Evolutionary conservation across 2,797 vertebrate species (phyloP), one percentile per base, ranked within the genome.

Genomic region (Acanthiza pusilla): DNA sequence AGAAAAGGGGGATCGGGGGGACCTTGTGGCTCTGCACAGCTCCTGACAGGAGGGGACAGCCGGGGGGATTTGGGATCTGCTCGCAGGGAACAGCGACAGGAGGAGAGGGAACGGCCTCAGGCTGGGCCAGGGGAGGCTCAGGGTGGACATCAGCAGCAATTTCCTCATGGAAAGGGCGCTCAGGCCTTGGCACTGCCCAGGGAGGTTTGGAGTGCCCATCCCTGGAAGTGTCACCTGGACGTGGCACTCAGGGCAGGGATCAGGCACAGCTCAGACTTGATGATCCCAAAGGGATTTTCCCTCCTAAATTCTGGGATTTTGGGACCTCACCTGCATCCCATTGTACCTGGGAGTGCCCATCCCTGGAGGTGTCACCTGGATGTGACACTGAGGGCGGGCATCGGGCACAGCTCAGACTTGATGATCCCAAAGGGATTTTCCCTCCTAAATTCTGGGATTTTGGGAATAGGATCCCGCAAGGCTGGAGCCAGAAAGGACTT

Each of bases 191-290:
- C 0, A 50, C 25, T 78, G 63, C 36, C 58, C 66, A 50, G 75
- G 38, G 75, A 63, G 36, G 16, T 29, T 36, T 71, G 75, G 58
- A 51, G 66, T 9, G 4, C 26, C 50, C 84, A 20, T 0, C 18
- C 58, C 66, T 87, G 84, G 43, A 16, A 34, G 40, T 72, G 79
- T 6, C 38, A 38, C 38, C 38, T 38, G 38, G 38, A 18, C 18
- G 42, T 18, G 42, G 42, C 42, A 43, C 42, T 43, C 42, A 43
- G 42, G 17, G 42, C 9, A 66, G 57, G 48, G 3, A 71, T 27
- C 0, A 2, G 43, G 22, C 51, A 23, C 43, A 51, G 36, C 22
- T 5, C 0, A 7, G 51, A 5, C 29, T 51, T 7, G 0, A 6
- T 38, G 32, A 66, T 60, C 61, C 40, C 21, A 2, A 3, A 47